Base-by-base conservation (phyloP, 2,797 vertebrate species). In the Atherinosoma microstoma region DNA sequence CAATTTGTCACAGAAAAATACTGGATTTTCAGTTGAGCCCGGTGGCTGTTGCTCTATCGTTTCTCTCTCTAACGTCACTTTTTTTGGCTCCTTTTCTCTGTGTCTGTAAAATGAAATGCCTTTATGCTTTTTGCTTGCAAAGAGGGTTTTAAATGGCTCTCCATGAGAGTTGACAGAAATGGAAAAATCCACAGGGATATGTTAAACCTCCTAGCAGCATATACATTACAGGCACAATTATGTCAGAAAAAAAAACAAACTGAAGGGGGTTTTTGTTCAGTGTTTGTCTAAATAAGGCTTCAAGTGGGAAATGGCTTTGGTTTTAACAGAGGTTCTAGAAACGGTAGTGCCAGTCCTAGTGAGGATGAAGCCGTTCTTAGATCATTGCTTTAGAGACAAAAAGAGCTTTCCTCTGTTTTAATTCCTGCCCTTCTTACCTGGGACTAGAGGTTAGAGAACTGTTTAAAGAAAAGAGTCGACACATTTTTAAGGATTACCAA, bases 361-460 rank as follows among this genome's bases (percentile, higher is more conserved):
- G 72, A 82, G 80, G 82, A 82, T 74, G 81, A 87, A 85, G 77
- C 68, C 10, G 73, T 76, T 64, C 87, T 91, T 93, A 93, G 92
- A 94, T 91, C 84, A 76, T 84, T 82, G 81, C 80, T 91, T 90
- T 84, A 84, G 84, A 88, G 70, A 74, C 32, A 79, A 85, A 72
- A 84, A 84, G 35, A 67, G 84, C 83, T 67, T 79, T 73, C 84
- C 71, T 81, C 64, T 6, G 45, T 87, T 90, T 91, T 89, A 88
- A 88, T 92, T 92, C 86, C 47, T 85, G 61, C 66, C 65, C 76
- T 7, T 85, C 76, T 81, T 84, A 90, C 87, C 83, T 91, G 83
- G 65, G 76, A 89, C 86, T 61, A 22, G 71, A 70, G 87, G 87
- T 4, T 9, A 12, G 20, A 49, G 35, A 45, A 34, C 6, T 9